Evolutionary conservation across 2,888 invertebrate species (phyloP).

Genomic region (Cantharis flavilabris): DNA sequence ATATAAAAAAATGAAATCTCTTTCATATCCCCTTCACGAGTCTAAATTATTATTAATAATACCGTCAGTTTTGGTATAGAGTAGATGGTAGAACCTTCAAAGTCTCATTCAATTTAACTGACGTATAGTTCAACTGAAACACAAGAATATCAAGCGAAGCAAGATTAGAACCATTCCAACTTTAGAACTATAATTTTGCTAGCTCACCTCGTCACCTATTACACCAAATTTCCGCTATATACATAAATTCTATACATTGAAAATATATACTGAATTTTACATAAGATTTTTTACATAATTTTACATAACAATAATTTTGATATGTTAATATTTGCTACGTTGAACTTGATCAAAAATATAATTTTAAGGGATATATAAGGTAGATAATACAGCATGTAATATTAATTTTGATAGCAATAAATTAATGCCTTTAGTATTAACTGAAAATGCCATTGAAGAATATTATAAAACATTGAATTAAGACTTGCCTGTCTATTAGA

Average conservation of each 20-base stretch:
- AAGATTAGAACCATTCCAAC: background rate
- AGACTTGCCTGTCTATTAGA: background rate
- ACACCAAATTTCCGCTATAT: no score
- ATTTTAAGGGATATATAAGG: no score
- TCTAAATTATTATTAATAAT: background rate
- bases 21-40: background rate
- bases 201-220: background rate
- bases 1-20: background rate
- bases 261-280: no score
- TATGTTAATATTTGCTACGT: no score
- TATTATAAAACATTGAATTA: background rate
- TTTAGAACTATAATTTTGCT: background rate
- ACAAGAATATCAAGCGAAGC: background rate
- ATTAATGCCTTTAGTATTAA: background rate
- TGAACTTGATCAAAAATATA: no score
- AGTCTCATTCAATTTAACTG: background rate
- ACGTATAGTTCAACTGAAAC: background rate
- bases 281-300: no score
- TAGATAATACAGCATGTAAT: background rate
- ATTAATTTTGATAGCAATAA: background rate
- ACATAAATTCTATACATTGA: no score
- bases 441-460: background rate
- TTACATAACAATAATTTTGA: no score
- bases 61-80: background rate
- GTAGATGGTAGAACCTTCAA: background rate